A percentile compares a stretch with the other conserved stretches of the same genome.
These are phyloP conservation scores for Tamias sibiricus DNA, from an alignment of 2,113 vertebrate species.

Conservation along the genomic window DNA sequence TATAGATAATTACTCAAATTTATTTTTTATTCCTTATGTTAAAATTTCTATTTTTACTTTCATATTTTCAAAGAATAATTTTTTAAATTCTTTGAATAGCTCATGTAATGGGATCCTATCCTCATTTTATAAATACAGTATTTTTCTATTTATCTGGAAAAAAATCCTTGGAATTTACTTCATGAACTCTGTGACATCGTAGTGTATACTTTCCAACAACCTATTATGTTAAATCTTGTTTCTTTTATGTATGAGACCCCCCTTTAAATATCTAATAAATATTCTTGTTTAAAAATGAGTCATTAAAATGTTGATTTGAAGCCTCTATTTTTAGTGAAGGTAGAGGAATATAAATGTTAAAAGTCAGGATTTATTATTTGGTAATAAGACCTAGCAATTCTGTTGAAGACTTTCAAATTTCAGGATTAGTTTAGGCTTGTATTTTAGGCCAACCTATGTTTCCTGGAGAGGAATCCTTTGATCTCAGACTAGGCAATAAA, in stretches of 20 bases:
- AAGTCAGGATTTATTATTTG: neutral
- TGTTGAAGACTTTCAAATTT: neutral
- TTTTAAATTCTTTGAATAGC: neutral
- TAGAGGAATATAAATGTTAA: neutral
- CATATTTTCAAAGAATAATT: neutral
- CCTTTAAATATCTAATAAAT: no score
- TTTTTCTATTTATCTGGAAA: neutral
- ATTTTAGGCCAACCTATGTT: neutral
- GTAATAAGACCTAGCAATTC: neutral
- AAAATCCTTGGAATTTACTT: neutral
- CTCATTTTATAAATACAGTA: neutral
- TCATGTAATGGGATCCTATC: neutral
- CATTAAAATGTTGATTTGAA: neutral
- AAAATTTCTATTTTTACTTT: neutral
- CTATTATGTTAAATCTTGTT: neutral
- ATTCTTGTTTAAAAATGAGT: neutral
- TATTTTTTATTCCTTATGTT: neutral
- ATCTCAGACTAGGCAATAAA: neutral
- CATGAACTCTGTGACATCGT: neutral
- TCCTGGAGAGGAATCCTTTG: neutral
- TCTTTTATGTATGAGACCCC: neutral
- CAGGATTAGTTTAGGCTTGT: neutral
- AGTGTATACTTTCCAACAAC: neutral
- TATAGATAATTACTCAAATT: neutral
- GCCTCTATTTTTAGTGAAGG: no score